phyloP scores from a whole-genome alignment of 2,113 vertebrate species.

The Diglossa brunneiventris region DNA sequence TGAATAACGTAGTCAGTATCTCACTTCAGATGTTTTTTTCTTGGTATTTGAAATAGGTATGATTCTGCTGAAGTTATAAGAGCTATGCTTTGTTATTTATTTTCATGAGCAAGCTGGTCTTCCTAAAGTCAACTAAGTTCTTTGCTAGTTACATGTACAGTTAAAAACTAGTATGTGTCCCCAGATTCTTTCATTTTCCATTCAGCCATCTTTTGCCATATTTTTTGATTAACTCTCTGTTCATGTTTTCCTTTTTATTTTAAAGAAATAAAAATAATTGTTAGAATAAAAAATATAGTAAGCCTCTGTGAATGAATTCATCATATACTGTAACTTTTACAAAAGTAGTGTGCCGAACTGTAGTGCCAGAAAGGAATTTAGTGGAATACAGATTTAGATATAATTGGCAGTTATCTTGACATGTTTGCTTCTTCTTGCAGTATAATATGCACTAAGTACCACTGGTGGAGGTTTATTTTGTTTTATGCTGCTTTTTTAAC shows the following conservation, averaged over 20 bases:
- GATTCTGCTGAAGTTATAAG: not conserved
- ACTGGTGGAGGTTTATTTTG: not conserved
- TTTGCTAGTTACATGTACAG: not conserved
- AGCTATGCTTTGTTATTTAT: not conserved
- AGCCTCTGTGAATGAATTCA: not conserved
- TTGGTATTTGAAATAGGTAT: not conserved
- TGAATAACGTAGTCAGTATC: not conserved
- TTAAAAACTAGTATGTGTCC: not conserved
- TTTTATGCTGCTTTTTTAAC: not conserved
- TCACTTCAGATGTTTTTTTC: not conserved
- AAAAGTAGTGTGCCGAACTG: not conserved
- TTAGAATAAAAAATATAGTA: not conserved
- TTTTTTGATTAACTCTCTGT: not conserved
- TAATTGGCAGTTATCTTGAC: not conserved
- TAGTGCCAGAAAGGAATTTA: not conserved
- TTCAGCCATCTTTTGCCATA: not conserved
- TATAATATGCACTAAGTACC: not conserved
- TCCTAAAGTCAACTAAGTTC: not conserved
- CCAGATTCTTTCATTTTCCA: not conserved
- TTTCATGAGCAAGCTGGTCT: not conserved
- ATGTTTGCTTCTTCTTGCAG: not conserved
- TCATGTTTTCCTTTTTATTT: not conserved
- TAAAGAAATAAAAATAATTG: not conserved
- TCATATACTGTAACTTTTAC: not conserved
- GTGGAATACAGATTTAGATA: not conserved